These are phyloP conservation scores for Trogon surrucura DNA, from an alignment of 2,113 vertebrate species.

Conservation along the genomic window DNA sequence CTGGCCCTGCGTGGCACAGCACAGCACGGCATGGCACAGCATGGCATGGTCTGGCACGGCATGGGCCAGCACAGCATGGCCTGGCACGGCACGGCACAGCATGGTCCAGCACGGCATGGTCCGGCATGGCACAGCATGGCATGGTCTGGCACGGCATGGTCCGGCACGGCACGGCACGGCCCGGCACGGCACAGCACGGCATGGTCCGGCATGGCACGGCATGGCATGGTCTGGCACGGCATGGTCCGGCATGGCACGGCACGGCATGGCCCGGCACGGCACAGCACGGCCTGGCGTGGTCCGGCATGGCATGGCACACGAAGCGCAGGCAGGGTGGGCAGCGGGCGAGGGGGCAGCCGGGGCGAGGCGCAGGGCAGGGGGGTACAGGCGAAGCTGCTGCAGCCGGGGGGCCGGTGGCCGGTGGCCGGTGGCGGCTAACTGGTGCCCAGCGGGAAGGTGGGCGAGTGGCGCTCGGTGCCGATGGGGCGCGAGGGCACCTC, in stretches of 20 bases:
- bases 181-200: too few relatives aligned
- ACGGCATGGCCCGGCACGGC: too few relatives aligned
- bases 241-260: neutral
- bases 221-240: too few relatives aligned
- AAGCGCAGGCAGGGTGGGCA: neutral
- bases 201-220: too few relatives aligned
- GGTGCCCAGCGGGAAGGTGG: constrained; percentile 55
- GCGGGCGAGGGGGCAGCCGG: neutral
- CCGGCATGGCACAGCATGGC: too few relatives aligned
- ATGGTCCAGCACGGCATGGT: too few relatives aligned
- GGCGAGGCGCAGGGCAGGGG: too few relatives aligned
- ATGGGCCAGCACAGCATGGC: neutral
- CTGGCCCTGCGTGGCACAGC: neutral
- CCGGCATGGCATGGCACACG: neutral
- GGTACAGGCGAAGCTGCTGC: neutral
- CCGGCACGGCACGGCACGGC: too few relatives aligned
- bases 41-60: too few relatives aligned
- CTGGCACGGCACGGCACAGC: too few relatives aligned
- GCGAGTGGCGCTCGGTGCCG: constrained; percentile 43
- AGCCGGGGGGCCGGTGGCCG: neutral
- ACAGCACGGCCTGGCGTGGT: neutral
- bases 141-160: too few relatives aligned
- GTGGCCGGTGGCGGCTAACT: constrained; percentile 34
- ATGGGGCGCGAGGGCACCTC: constrained; percentile 10
- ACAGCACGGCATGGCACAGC: too few relatives aligned